Evolutionary conservation across 2,797 vertebrate genomes (phyloP).

Genomic region (Takifugu ocellatus): DNA sequence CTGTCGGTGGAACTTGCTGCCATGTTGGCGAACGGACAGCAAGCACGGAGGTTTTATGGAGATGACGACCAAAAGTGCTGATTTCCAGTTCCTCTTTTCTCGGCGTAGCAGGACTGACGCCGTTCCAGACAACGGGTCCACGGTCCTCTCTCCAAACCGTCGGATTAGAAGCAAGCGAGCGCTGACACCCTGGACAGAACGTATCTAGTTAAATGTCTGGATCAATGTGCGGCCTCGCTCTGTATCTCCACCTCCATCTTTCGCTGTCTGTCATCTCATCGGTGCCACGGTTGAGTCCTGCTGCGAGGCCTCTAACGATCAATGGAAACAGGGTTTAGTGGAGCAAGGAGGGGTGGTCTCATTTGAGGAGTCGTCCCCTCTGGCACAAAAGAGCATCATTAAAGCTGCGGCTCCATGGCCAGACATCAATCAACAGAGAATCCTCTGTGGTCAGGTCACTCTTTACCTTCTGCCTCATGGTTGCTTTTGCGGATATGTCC

Average conservation of each 20-base stretch:
- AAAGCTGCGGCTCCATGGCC: slow-evolving; percentile 26
- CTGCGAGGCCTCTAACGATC: slow-evolving; percentile 58
- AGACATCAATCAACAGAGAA: slow-evolving; percentile 43
- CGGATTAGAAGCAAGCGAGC: slow-evolving; percentile 26
- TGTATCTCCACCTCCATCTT: slow-evolving; percentile 43
- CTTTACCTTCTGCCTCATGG: slow-evolving; percentile 25
- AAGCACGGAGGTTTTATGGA: slow-evolving; percentile 26
- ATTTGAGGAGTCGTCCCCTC: slow-evolving; percentile 56
- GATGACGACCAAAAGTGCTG: slow-evolving; percentile 6
- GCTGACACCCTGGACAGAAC: slow-evolving; percentile 47
- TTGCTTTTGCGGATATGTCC: slow-evolving; percentile 27
- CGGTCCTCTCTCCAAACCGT: slow-evolving; percentile 32
- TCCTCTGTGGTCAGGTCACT: slow-evolving; percentile 21
- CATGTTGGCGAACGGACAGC: slow-evolving; percentile 6
- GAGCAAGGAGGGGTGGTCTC: slow-evolving; percentile 50
- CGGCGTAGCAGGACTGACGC: background rate
- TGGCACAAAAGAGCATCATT: slow-evolving; percentile 55
- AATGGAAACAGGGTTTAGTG: slow-evolving; percentile 49
- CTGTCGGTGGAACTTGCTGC: slow-evolving; percentile 33
- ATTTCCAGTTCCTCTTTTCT: too few species aligned
- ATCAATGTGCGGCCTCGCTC: slow-evolving; percentile 57
- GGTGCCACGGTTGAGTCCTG: slow-evolving; percentile 46
- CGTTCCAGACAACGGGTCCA: background rate
- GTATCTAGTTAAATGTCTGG: slow-evolving; percentile 60
- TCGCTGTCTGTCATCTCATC: slow-evolving; percentile 44